phyloP scores from a whole-genome alignment of 2,113 vertebrate species.

The Neolamprologus caudopunctatus region DNA sequence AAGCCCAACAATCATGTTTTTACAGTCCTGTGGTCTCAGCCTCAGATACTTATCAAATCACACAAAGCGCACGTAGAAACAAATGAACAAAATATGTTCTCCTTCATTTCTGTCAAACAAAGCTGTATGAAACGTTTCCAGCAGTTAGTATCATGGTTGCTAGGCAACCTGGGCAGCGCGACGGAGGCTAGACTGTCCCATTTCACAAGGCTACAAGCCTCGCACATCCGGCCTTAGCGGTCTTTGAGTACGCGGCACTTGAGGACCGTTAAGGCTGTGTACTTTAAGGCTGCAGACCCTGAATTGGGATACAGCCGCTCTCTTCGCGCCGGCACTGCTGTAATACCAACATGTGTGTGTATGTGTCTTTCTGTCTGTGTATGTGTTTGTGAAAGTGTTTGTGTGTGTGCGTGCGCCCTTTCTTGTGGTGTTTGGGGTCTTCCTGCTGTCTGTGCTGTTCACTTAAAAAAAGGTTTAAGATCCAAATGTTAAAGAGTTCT shows the following conservation, averaged over 20 bases:
- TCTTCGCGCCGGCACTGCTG: neutral
- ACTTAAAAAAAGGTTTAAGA: neutral
- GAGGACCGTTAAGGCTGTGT: neutral
- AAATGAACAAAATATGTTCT: fast-evolving
- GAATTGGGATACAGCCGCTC: neutral
- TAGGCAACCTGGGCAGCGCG: neutral
- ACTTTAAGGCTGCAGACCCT: neutral
- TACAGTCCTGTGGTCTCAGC: neutral
- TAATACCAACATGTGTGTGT: neutral
- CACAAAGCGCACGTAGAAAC: neutral
- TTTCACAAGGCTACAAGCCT: neutral
- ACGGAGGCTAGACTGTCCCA: neutral
- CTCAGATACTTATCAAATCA: neutral
- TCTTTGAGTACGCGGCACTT: neutral
- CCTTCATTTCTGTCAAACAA: neutral
- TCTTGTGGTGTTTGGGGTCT: neutral
- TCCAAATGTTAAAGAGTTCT: neutral
- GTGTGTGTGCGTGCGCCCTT: fast-evolving
- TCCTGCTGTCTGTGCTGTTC: neutral
- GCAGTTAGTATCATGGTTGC: neutral
- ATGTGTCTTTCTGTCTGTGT: neutral
- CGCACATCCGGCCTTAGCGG: neutral
- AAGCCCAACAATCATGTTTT: neutral
- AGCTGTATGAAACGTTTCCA: neutral
- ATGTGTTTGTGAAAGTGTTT: neutral